Conservation (phyloP, 2,797 vertebrate species). For the Falco naumanni region DNA sequence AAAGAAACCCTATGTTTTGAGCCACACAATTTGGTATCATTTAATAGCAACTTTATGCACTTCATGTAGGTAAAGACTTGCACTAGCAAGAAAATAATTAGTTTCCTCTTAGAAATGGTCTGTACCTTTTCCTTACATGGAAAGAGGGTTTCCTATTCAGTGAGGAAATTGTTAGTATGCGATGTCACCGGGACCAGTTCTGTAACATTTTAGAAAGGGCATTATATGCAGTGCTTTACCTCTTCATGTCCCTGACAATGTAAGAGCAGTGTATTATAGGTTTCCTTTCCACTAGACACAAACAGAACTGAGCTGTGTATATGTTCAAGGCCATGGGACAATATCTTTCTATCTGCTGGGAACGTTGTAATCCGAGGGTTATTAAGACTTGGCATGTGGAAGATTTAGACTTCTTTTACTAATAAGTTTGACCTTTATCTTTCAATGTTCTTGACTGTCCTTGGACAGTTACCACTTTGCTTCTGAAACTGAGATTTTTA, state of each 20-base stretch:
- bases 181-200: background rate
- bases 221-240: background rate
- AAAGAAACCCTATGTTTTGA: background rate
- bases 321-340: constrained; percentile 7
- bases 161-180: background rate
- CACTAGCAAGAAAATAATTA: background rate
- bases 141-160: background rate
- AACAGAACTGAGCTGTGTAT: background rate
- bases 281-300: background rate
- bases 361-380: background rate
- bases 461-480: constrained; percentile 3
- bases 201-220: constrained; percentile 30
- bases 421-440: constrained; percentile 51
- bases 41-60: background rate
- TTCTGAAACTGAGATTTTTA: background rate
- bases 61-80: background rate
- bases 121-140: background rate
- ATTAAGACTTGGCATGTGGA: background rate
- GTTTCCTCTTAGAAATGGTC: background rate
- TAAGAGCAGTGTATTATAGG: background rate
- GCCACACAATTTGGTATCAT: background rate
- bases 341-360: constrained; percentile 4
- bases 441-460: constrained; percentile 14
- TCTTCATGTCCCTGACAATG: background rate
- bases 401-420: constrained; percentile 23